Percentiles rank a stretch among this genome's conserved stretches.
phyloP scores from a whole-genome alignment of 2,888 invertebrate species.

The Dolichomitus sp. region DNA sequence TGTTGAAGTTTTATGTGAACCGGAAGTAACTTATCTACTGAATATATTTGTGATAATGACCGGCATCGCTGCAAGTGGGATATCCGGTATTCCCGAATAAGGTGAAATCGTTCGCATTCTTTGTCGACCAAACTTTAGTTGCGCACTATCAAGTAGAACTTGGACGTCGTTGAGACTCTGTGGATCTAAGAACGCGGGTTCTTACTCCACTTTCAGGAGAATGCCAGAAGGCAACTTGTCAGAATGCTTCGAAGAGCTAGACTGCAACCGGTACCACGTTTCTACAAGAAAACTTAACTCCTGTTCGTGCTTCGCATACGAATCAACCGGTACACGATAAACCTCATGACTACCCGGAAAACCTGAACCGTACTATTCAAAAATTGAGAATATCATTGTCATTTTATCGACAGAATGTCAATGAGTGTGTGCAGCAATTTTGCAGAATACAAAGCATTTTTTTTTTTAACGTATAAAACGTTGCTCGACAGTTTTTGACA shows the following conservation, averaged over 20 bases:
- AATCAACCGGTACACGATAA: constrained; percentile 55
- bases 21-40: not conserved
- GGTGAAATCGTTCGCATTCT: constrained; percentile 9
- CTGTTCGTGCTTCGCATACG: constrained; percentile 54
- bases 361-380: constrained; percentile 46
- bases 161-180: constrained; percentile 10
- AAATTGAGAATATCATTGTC: constrained; percentile 6
- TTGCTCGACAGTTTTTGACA: not conserved
- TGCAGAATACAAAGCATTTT: not conserved
- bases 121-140: not conserved
- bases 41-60: constrained; percentile 34
- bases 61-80: constrained; percentile 33
- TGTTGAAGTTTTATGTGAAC: not conserved
- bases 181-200: constrained; percentile 27
- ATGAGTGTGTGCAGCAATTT: no score
- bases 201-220: constrained; percentile 35
- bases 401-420: not conserved
- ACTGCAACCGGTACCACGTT: constrained; percentile 51
- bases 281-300: constrained; percentile 61
- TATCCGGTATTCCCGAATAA: constrained; percentile 40
- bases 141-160: not conserved
- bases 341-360: constrained; percentile 48
- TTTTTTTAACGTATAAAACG: not conserved
- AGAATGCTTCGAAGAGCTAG: constrained; percentile 18
- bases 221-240: constrained; percentile 54